Conservation (phyloP, 2,888 invertebrate genomes). For the Blastobasis adustella region DNA sequence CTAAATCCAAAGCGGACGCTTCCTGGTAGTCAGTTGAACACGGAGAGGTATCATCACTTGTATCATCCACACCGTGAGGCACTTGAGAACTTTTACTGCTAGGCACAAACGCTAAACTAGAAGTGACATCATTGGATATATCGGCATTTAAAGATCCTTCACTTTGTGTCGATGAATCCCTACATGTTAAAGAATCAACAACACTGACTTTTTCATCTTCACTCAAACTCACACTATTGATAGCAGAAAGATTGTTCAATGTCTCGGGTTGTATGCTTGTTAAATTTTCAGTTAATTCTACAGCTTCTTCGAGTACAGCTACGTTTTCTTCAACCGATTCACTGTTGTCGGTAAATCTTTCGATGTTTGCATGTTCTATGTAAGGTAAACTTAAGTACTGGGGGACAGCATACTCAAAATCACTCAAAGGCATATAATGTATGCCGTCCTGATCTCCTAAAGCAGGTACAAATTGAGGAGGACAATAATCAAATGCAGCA, state of each 20-base stretch:
- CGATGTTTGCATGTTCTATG: conserved; percentile 39
- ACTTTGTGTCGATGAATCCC: conserved; percentile 49
- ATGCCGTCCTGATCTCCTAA: conserved; percentile 40
- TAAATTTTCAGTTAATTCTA: conserved; percentile 21
- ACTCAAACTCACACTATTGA: conserved; percentile 14
- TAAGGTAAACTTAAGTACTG: conserved; percentile 61
- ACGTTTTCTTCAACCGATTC: conserved; percentile 20
- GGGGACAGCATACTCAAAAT: conserved; percentile 62
- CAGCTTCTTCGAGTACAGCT: conserved; percentile 20
- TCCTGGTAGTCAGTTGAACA: conserved; percentile 69
- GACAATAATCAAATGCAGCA: conserved; percentile 51
- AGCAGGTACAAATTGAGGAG: conserved; percentile 48
- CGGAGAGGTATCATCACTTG: conserved; percentile 63
- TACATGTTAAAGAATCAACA: conserved; percentile 31
- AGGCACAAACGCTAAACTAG: conserved; percentile 65
- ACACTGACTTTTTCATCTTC: conserved; percentile 39
- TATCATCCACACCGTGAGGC: conserved; percentile 47
- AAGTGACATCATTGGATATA: conserved; percentile 61
- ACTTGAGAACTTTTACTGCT: conserved; percentile 61
- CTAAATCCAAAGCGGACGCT: conserved; percentile 61
- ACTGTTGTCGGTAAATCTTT: conserved; percentile 26
- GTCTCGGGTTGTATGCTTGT: conserved; percentile 5
- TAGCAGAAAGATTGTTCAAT: not conserved
- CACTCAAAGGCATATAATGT: conserved; percentile 59
- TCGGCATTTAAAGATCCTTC: conserved; percentile 63